These are phyloP conservation scores for Triplophysa bombifrons DNA, from an alignment of 2,797 vertebrate species.

Conservation along the genomic window DNA sequence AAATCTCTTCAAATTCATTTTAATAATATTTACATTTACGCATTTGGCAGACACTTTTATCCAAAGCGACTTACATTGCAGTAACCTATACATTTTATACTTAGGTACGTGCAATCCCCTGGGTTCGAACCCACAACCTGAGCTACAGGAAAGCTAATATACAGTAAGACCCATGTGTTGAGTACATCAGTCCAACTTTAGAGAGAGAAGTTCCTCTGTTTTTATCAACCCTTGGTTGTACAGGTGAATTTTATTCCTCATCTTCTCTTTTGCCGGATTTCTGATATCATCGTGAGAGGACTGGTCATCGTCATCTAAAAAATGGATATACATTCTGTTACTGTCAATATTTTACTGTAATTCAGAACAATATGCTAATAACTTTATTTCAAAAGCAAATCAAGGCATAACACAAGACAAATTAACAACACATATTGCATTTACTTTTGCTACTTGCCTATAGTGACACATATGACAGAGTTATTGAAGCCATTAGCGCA, in stretches of 20 bases:
- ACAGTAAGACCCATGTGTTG: neutral
- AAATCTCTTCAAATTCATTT: neutral
- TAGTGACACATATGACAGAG: slow-evolving; percentile 26
- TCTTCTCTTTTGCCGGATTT: slow-evolving; percentile 58
- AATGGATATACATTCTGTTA: neutral
- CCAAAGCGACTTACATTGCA: no score
- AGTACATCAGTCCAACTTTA: slow-evolving; percentile 50
- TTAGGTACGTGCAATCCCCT: no score
- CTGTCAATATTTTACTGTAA: neutral
- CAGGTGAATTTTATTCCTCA: slow-evolving; percentile 58
- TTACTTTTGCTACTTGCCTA: slow-evolving; percentile 44
- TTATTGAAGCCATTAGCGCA: slow-evolving; percentile 60
- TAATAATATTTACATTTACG: no score
- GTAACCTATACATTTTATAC: no score
- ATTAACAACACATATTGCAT: neutral
- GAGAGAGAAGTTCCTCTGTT: slow-evolving; percentile 63
- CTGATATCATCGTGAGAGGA: slow-evolving; percentile 24
- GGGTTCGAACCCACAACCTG: no score
- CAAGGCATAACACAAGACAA: no score
- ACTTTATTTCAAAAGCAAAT: no score
- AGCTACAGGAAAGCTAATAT: no score
- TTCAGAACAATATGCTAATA: neutral
- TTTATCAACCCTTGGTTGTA: slow-evolving; percentile 60
- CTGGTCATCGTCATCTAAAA: slow-evolving; percentile 9
- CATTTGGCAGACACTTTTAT: no score